Evolutionary conservation across 1,140 invertebrate genomes (phyloP), one percentile per base, ranked within the genome.

Genomic region (Drosophila athabasca): DNA sequence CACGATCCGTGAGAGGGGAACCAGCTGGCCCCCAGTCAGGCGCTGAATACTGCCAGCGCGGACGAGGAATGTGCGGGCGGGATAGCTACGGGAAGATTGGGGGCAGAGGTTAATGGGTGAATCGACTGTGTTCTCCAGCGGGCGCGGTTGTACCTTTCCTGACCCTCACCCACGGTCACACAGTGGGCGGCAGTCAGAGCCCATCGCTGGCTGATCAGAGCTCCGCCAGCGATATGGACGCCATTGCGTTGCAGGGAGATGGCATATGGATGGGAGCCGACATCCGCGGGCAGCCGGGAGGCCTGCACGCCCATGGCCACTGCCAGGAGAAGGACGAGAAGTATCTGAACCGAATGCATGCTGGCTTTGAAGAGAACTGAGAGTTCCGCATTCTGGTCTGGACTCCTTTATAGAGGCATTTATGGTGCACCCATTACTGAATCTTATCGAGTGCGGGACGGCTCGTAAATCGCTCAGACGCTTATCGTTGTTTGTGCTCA

Each of bases 31-130:
- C 6, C 87, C 90, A 7, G 55, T 54, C 9, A 76, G 11, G 0
- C 90, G 90, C 51, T 91, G 90, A 29, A 91, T 75, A 62, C 90
- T 91, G 48, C 90, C 90, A 0, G 48, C 73, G 6, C 90, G 87
- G 0, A 90, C 51, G 11, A 57, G 46, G 13, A 67, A 90, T 13
- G 39, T 78, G 6, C 55, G 52, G 0, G 78, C n/a, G 2, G 90
- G 90, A 60, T 83, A 89, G 29, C 90, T 91, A 13, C 19, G 19
- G 6, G 6, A 0, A 35, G 15, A 13, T 26, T 26, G 3, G 26
- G 9, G n/a, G 17, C 43, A 24, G 22, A 9, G 6, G 17, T 52
- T 9, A 13, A n/a, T 15, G 31, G 7, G 31, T 0, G 8, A 9
- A 2, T 31, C 31, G 8, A 9, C 8, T 31, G 8, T 9, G 2